Evolutionary conservation across 2,888 invertebrate genomes (phyloP).

Genomic region (Sylvicola fuscatus): DNA sequence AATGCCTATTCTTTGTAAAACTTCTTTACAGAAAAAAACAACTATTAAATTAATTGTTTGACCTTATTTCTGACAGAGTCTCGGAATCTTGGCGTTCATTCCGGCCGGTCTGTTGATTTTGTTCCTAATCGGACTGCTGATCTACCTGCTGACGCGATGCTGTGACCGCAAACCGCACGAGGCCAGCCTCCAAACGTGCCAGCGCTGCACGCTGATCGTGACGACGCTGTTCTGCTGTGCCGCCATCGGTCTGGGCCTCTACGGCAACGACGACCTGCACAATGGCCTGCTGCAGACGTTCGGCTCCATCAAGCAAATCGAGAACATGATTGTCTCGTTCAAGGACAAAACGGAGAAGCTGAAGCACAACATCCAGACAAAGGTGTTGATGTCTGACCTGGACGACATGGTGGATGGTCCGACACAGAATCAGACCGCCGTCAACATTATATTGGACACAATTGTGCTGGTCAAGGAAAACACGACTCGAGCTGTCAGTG

Average conservation of each 20-base stretch:
- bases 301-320: slow-evolving; percentile 60
- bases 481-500: slow-evolving; percentile 44
- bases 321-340: slow-evolving; percentile 55
- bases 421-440: slow-evolving; percentile 57
- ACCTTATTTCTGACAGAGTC: slow-evolving; percentile 42
- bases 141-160: slow-evolving; percentile 86
- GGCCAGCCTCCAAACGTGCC: slow-evolving; percentile 23
- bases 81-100: slow-evolving; percentile 81
- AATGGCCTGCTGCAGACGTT: slow-evolving; percentile 70
- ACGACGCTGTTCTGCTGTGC: slow-evolving; percentile 70
- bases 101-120: slow-evolving; percentile 85
- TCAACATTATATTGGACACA: slow-evolving; percentile 45
- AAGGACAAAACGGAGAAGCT: slow-evolving; percentile 67
- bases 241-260: slow-evolving; percentile 73
- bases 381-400: slow-evolving; percentile 44
- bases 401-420: slow-evolving; percentile 56
- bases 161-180: slow-evolving; percentile 82
- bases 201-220: slow-evolving; percentile 24
- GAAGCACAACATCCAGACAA: slow-evolving; percentile 50
- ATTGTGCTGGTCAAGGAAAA: slow-evolving; percentile 49
- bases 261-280: slow-evolving; percentile 89
- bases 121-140: slow-evolving; percentile 68
- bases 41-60: slow-evolving; percentile 10
- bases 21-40: neutral
- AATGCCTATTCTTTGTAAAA: neutral